Percentiles rank a stretch among this genome's conserved stretches.
Evolutionary conservation across 2,113 vertebrate species (phyloP).

Genomic region (Typhlomys cinereus): DNA sequence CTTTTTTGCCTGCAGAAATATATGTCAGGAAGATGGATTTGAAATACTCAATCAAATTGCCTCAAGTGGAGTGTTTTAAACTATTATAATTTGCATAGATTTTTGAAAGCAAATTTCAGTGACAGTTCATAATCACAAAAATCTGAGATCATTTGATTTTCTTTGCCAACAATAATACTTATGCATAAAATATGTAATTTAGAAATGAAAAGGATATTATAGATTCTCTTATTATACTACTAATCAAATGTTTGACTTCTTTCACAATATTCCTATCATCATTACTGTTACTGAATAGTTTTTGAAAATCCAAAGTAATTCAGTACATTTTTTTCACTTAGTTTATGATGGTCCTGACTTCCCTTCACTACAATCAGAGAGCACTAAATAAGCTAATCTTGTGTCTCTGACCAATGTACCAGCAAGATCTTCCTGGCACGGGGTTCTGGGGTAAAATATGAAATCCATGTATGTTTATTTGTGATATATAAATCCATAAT

Average conservation of each 20-base stretch:
- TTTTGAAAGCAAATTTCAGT: background rate
- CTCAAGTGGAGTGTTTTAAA: background rate
- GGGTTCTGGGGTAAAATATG: background rate
- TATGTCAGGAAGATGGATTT: background rate
- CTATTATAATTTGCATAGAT: background rate
- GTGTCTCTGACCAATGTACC: background rate
- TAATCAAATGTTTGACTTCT: background rate
- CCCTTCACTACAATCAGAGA: background rate
- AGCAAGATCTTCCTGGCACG: background rate
- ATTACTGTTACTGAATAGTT: background rate
- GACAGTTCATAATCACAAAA: background rate
- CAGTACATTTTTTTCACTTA: background rate
- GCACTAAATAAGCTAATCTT: background rate
- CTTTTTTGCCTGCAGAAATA: background rate
- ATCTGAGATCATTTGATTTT: slow-evolving; percentile 17
- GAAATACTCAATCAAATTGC: background rate
- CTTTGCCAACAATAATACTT: background rate
- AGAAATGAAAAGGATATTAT: background rate
- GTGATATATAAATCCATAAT: no score
- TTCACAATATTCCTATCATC: background rate
- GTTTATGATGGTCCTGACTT: background rate
- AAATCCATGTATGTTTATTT: no score
- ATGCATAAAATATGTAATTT: background rate
- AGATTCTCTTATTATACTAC: background rate
- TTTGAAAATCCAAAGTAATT: background rate